Conservation (phyloP, 2,113 vertebrate species). For the Danio rerio region GRCz12tu NC_133193.1:19448001-19448500, state of each 20-base stretch:
- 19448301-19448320: neutral
- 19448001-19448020: too few species aligned
- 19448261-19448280: neutral
- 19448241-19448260: neutral
- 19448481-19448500: constrained; percentile 20
- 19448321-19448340: neutral
- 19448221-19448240: neutral
- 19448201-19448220: neutral
- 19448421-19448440: constrained; percentile 1
- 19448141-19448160: too few species aligned
- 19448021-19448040: too few species aligned
- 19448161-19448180: too few species aligned
- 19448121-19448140: too few species aligned
- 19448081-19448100: too few species aligned
- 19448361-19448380: neutral
- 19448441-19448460: neutral
- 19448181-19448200: neutral
- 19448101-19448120: too few species aligned
- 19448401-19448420: neutral
- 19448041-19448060: too few species aligned
- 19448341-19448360: neutral
- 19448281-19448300: neutral
- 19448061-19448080: too few species aligned
- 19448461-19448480: constrained; percentile 19
- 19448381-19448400: neutral